phyloP scores from a whole-genome alignment of 2,888 invertebrate genomes.

The Digitonthophagus gazella region DNA sequence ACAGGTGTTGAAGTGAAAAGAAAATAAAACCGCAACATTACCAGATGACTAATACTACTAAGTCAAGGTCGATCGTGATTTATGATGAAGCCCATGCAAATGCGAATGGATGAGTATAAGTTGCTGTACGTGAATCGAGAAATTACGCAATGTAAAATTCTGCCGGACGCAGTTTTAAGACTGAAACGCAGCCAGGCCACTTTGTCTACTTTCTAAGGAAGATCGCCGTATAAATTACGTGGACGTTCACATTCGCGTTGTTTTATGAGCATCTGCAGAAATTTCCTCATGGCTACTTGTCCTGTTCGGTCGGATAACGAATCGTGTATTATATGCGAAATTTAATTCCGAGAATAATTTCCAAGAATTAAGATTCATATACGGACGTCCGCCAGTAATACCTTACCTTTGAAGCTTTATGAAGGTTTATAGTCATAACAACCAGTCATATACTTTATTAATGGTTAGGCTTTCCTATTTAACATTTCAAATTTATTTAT shows the following conservation, averaged over 20 bases:
- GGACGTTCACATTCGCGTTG: not conserved
- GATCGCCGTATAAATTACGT: not conserved
- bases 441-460: not conserved
- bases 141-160: not conserved
- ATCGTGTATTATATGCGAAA: not conserved
- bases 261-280: not conserved
- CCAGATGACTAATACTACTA: conserved; percentile 38
- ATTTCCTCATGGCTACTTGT: not conserved
- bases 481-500: too few relatives aligned
- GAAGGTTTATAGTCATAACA: not conserved
- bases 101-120: not conserved
- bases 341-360: not conserved
- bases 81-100: conserved; percentile 4
- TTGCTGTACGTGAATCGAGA: not conserved
- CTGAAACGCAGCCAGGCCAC: not conserved
- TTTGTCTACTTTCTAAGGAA: not conserved
- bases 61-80: conserved; percentile 20
- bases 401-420: not conserved
- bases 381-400: not conserved
- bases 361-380: not conserved
- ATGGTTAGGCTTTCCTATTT: too few relatives aligned
- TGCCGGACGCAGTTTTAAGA: not conserved
- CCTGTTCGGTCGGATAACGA: not conserved
- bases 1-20: not conserved
- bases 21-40: conserved; percentile 31